phyloP scores from a whole-genome alignment of 2,113 vertebrate species.

The Semicossyphus pulcher region DNA sequence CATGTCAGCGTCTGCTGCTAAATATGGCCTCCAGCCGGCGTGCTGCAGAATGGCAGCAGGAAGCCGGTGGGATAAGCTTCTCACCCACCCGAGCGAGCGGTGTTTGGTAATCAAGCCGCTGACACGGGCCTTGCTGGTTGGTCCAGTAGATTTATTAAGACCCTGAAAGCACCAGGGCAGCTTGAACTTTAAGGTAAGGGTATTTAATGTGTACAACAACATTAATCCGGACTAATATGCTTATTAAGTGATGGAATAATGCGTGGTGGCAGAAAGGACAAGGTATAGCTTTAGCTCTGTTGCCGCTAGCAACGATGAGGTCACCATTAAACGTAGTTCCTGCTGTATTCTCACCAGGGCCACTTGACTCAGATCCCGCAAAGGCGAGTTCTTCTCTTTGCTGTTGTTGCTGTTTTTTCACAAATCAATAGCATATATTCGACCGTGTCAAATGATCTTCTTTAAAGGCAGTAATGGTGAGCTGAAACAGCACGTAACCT shows the following conservation, averaged over 20 bases:
- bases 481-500: background rate
- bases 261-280: background rate
- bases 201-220: no score
- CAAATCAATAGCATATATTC: background rate
- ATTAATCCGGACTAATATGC: background rate
- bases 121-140: background rate
- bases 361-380: no score
- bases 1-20: conserved; percentile 67
- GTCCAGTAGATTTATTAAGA: conserved; percentile 19
- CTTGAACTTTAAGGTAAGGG: background rate
- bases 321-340: no score
- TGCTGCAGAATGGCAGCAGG: conserved; percentile 23
- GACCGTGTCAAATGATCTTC: background rate
- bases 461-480: no score
- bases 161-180: background rate
- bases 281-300: no score
- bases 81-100: conserved; percentile 32
- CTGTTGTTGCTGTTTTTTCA: background rate
- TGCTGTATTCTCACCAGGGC: no score
- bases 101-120: conserved; percentile 32
- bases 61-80: conserved; percentile 62
- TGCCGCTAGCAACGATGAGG: no score
- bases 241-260: background rate
- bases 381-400: no score
- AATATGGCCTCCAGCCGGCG: conserved; percentile 58